Evolutionary conservation across 1,140 invertebrate genomes (phyloP).

Genomic region (Bombus waltoni): DNA sequence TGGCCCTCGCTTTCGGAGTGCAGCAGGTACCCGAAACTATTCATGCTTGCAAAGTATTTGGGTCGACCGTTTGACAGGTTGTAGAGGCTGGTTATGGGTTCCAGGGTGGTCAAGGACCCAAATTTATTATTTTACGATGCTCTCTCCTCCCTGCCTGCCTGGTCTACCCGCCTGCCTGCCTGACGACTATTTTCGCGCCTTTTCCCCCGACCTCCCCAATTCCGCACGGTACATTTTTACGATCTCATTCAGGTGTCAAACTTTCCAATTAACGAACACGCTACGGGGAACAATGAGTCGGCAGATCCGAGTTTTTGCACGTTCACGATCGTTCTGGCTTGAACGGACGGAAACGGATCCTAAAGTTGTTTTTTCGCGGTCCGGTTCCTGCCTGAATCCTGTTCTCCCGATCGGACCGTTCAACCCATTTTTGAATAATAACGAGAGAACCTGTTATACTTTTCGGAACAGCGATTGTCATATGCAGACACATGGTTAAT

Average conservation of each 20-base stretch:
- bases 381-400: neutral
- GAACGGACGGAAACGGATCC: slow-evolving; percentile 39
- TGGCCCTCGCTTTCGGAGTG: neutral
- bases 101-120: slow-evolving; percentile 42
- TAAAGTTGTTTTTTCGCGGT: slow-evolving; percentile 20
- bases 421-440: slow-evolving; percentile 8
- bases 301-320: slow-evolving; percentile 37
- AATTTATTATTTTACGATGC: slow-evolving; percentile 56
- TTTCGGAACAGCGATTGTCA: neutral
- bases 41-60: slow-evolving; percentile 37
- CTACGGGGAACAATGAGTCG: slow-evolving; percentile 44
- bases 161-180: too few species aligned
- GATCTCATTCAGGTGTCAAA: slow-evolving; percentile 54
- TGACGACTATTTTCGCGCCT: slow-evolving; percentile 49
- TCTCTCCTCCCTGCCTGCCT: neutral
- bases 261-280: slow-evolving; percentile 48
- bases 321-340: slow-evolving; percentile 28
- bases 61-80: slow-evolving; percentile 49
- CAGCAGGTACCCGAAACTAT: slow-evolving; percentile 41
- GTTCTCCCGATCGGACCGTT: neutral
- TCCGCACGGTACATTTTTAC: slow-evolving; percentile 31
- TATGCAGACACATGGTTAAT: neutral
- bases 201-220: neutral
- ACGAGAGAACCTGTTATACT: slow-evolving; percentile 26
- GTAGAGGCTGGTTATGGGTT: slow-evolving; percentile 39